Conservation (phyloP, 2,113 vertebrate species). For the Ursus arctos region DNA sequence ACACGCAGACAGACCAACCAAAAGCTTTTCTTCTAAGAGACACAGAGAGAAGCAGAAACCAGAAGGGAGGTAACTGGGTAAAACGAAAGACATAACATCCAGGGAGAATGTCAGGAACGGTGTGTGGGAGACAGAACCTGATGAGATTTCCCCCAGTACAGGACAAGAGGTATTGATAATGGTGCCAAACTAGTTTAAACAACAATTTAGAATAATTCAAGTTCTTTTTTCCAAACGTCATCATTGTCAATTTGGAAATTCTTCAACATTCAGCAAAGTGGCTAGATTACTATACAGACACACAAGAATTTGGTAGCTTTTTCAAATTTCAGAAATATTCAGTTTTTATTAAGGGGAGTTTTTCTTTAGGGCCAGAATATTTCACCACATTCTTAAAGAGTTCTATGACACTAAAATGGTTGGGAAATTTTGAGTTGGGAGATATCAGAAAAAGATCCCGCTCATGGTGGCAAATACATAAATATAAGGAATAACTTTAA, state of each 20-base stretch:
- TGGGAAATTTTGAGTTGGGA: slow-evolving; percentile 27
- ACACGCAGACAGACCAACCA: background rate
- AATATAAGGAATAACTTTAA: background rate
- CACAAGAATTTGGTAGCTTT: background rate
- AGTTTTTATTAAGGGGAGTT: background rate
- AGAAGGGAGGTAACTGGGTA: background rate
- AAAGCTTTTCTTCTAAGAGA: background rate
- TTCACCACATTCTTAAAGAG: background rate
- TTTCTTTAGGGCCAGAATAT: background rate
- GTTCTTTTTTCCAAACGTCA: slow-evolving; percentile 1
- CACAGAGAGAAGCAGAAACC: background rate
- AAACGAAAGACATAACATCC: background rate
- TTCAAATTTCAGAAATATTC: background rate
- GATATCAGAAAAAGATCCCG: background rate
- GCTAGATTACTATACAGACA: background rate
- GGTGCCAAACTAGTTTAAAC: background rate
- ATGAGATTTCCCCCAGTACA: background rate
- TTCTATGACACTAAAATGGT: background rate
- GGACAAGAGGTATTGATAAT: background rate
- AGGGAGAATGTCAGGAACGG: background rate
- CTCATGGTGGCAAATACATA: background rate
- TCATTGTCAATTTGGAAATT: background rate
- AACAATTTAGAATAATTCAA: background rate
- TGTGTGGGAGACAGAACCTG: background rate
- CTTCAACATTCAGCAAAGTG: background rate